These are phyloP conservation scores for Pyrochroa serraticornis DNA, from an alignment of 2,888 invertebrate genomes.

Conservation along the genomic window DNA sequence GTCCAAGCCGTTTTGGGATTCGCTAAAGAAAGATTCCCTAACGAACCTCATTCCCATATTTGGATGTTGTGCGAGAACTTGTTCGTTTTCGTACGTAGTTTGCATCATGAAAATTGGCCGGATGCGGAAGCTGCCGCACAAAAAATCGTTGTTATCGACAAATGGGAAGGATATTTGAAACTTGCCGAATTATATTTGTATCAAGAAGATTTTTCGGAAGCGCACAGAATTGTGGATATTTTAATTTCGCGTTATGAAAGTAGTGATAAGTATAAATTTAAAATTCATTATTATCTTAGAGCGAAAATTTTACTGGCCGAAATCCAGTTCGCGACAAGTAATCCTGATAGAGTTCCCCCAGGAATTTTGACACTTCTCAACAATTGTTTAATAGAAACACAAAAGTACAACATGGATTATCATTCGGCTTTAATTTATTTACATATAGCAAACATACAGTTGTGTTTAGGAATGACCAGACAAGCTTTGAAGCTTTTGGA, in stretches of 20 bases:
- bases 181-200: constrained; percentile 64
- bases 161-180: constrained; percentile 69
- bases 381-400: constrained; percentile 76
- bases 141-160: constrained; percentile 70
- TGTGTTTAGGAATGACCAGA: constrained; percentile 76
- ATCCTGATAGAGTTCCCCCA: constrained; percentile 63
- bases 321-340: constrained; percentile 63
- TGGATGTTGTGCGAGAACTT: constrained; percentile 74
- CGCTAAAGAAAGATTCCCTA: constrained; percentile 68
- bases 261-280: constrained; percentile 62
- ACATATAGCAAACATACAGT: constrained; percentile 78
- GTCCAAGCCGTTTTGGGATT: constrained; percentile 66
- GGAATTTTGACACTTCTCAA: constrained; percentile 66
- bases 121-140: constrained; percentile 73
- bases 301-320: constrained; percentile 73
- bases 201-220: constrained; percentile 59
- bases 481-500: constrained; percentile 77
- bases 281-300: constrained; percentile 65
- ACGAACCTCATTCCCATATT: constrained; percentile 65
- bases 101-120: constrained; percentile 68
- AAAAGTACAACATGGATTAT: constrained; percentile 77
- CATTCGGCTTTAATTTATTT: constrained; percentile 76
- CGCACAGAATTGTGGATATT: constrained; percentile 58
- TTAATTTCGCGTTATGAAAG: constrained; percentile 62
- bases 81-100: constrained; percentile 52